Percentiles rank a stretch among this genome's conserved stretches.
These are phyloP conservation scores for Dicerorhinus sumatrensis DNA, from an alignment of 2,113 vertebrate genomes.

Conservation along the genomic window DNA sequence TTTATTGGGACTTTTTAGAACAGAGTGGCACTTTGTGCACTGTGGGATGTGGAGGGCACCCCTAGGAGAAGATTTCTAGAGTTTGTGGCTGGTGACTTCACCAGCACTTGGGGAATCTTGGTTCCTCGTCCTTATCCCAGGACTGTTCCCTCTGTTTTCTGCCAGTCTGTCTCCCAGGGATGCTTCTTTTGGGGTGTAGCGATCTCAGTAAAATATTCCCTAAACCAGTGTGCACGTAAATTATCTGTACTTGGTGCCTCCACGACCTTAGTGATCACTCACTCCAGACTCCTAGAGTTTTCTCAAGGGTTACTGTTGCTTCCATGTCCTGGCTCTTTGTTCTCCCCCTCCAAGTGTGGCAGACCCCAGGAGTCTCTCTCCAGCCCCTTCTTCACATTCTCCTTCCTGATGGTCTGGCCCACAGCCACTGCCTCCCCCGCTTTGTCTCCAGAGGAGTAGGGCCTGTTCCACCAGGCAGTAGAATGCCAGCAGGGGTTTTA, in stretches of 20 bases:
- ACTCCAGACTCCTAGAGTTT: background rate
- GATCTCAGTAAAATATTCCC: background rate
- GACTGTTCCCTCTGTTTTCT: background rate
- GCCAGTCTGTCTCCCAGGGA: background rate
- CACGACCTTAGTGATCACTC: accelerated
- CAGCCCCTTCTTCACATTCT: background rate
- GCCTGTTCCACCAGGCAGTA: accelerated
- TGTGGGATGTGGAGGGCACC: accelerated
- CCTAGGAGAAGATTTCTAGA: background rate
- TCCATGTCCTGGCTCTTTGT: background rate
- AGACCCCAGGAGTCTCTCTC: background rate
- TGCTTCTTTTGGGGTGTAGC: background rate
- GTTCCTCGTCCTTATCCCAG: background rate
- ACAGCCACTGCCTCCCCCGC: accelerated
- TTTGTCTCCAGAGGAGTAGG: background rate
- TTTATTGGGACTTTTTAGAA: background rate
- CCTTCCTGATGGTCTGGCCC: background rate
- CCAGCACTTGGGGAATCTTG: background rate
- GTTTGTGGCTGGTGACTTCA: background rate
- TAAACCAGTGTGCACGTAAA: accelerated
- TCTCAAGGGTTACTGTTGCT: background rate
- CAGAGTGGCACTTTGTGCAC: background rate
- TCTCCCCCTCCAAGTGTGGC: background rate
- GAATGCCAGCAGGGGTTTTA: background rate
- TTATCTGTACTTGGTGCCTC: no score